These are phyloP conservation scores for Xenentodon cancila DNA, from an alignment of 2,797 vertebrate genomes.

Conservation along the genomic window DNA sequence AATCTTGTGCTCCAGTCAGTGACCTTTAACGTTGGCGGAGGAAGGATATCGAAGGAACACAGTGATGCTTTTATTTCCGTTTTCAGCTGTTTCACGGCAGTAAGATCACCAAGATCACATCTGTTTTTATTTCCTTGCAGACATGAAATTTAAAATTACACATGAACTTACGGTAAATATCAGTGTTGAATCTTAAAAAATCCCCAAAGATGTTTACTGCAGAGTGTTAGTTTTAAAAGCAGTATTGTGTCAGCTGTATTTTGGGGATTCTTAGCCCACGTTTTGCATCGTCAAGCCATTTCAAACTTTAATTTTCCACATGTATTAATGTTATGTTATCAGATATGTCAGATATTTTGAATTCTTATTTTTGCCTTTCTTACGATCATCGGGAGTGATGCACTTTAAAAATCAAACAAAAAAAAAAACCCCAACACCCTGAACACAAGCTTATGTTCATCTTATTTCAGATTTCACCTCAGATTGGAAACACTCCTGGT, in stretches of 20 bases:
- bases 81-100: constrained; percentile 39
- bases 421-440: not conserved
- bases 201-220: constrained; percentile 36
- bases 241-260: constrained; percentile 52
- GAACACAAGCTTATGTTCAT: constrained; percentile 40
- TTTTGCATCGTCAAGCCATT: constrained; percentile 7
- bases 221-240: constrained; percentile 35
- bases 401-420: constrained; percentile 62
- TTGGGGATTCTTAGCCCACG: constrained; percentile 5
- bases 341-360: not conserved
- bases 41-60: constrained; percentile 38
- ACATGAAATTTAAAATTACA: constrained; percentile 7
- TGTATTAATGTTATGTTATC: constrained; percentile 20
- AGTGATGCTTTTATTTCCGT: constrained; percentile 32
- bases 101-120: constrained; percentile 21
- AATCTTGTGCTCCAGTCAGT: constrained; percentile 56
- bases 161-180: constrained; percentile 25
- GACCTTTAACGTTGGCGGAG: constrained; percentile 54
- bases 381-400: constrained; percentile 54
- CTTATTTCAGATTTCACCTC: constrained; percentile 44
- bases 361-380: constrained; percentile 19
- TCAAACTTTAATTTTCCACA: constrained; percentile 18
- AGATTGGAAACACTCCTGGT: constrained; percentile 33
- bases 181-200: constrained; percentile 42
- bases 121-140: constrained; percentile 11